Evolutionary conservation across 1,140 invertebrate species (phyloP).

Genomic region (Drosophila repleta): DNA sequence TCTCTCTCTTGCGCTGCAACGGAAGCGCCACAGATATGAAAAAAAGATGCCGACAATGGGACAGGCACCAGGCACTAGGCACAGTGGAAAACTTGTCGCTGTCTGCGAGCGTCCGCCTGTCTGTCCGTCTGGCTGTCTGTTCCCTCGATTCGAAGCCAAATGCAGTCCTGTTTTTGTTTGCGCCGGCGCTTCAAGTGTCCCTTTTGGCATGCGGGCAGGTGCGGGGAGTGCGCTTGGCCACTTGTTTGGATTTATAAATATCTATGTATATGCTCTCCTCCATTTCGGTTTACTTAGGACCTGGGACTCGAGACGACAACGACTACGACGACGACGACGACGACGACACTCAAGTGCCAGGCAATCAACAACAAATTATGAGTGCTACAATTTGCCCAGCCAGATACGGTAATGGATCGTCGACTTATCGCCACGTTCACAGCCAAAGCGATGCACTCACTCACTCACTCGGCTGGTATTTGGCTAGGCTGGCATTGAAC

Average conservation of each 20-base stretch:
- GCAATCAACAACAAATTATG: conserved; percentile 82
- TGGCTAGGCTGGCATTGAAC: conserved; percentile 62
- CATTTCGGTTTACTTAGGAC: conserved; percentile 65
- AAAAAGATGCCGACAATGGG: conserved; percentile 72
- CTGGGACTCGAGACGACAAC: conserved; percentile 8
- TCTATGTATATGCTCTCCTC: conserved; percentile 39
- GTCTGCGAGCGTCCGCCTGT: not conserved
- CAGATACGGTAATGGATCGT: conserved; percentile 29
- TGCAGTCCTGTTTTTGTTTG: conserved; percentile 66
- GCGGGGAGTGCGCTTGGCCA: conserved; percentile 25
- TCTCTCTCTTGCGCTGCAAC: conserved; percentile 63
- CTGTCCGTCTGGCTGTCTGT: conserved; percentile 6
- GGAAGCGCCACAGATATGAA: conserved; percentile 71
- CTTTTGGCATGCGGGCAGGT: conserved; percentile 39
- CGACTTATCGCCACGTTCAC: conserved; percentile 50
- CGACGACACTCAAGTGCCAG: conserved; percentile 56
- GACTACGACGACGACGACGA: conserved; percentile 36
- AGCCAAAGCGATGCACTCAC: conserved; percentile 49
- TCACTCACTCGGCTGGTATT: conserved; percentile 54
- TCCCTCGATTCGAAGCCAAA: conserved; percentile 5
- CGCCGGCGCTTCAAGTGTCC: conserved; percentile 76
- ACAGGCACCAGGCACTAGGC: conserved; percentile 17
- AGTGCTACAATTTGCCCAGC: conserved; percentile 72
- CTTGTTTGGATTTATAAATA: conserved; percentile 76
- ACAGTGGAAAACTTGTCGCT: conserved; percentile 49